Evolutionary conservation across 2,113 vertebrate species (phyloP).

Genomic region (Ailurus styani): DNA sequence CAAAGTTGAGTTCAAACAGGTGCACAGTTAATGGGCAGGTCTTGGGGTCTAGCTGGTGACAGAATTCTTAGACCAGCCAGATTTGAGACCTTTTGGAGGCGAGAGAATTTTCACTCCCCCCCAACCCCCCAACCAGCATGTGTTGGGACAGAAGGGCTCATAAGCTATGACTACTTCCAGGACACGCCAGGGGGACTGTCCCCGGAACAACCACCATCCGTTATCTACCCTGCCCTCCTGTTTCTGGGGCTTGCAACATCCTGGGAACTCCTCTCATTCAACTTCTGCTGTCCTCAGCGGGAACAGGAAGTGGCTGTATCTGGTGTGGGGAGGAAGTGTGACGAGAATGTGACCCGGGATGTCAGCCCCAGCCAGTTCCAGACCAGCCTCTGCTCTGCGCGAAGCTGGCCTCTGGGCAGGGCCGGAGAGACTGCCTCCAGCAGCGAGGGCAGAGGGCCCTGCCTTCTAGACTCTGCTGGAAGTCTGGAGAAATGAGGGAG

Average conservation of each 20-base stretch:
- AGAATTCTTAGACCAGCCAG: neutral
- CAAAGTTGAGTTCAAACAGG: neutral
- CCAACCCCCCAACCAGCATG: too few species aligned
- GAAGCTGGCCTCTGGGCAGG: neutral
- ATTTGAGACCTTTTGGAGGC: neutral
- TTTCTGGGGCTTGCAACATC: neutral
- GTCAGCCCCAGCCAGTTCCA: neutral
- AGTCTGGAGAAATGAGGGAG: neutral
- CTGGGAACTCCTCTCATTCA: conserved; percentile 1
- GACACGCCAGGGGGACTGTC: neutral
- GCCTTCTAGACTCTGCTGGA: neutral
- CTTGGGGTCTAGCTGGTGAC: neutral
- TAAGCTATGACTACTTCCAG: neutral
- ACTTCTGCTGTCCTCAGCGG: neutral
- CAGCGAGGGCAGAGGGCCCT: neutral
- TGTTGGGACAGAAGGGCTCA: neutral
- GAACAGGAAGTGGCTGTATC: conserved; percentile 20
- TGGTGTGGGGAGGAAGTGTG: neutral
- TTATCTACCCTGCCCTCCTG: neutral
- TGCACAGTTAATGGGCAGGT: neutral
- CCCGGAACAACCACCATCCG: neutral
- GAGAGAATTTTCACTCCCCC: neutral
- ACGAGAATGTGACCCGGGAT: neutral
- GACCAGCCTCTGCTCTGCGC: neutral
- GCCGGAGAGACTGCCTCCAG: neutral